Evolutionary conservation across 2,113 vertebrate genomes (phyloP), one percentile per base, ranked within the genome.

Genomic region (Garra rufa): DNA sequence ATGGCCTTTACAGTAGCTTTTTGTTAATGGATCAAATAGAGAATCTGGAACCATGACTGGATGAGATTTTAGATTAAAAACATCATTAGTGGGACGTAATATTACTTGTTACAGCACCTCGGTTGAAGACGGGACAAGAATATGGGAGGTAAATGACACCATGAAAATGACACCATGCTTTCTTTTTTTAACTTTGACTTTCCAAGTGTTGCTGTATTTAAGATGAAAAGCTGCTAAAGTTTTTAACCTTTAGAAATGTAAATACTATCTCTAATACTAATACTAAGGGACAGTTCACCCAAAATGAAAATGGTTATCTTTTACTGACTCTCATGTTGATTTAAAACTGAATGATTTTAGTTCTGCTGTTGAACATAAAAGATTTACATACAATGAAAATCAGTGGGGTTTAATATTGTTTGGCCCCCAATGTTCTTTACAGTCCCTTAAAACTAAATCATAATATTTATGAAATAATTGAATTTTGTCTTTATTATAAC

Each of bases 91-190:
- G 14, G 1, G 48, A 26, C 1, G 4, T 28, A 0, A 17, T 74
- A 48, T 48, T 15, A 48, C n/a, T 28, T n/a, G 24, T 28, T 26
- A 17, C 24, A 14, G 13, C 21, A n/a, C 43, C n/a, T 48, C 41
- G 43, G 6, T 46, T 46, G n/a, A 28, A 28, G 24, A 74, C 7
- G 15, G n/a, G 41, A 26, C 38, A 46, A 73, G n/a, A 73, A 46
- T 9, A 74, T 74, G 71, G 71, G 71, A 74, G 71, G 71, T 74
- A 74, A 28, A 24, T n/a, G 11, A 63, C 6, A 74, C 6, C 17
- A 13, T n/a, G 43, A 10, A n/a, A 21, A 7, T n/a, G n/a, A n/a
- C n/a, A n/a, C n/a, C 2, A 34, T 3, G 3, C 34, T 34, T 34
- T 34, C 34, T 34, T 34, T 34, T 34, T 34, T 34, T 34, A 34